A percentile compares a stretch with the other conserved stretches of the same genome.
These are phyloP conservation scores for Columbina picui DNA, from an alignment of 2,113 vertebrate genomes.

Conservation along the genomic window DNA sequence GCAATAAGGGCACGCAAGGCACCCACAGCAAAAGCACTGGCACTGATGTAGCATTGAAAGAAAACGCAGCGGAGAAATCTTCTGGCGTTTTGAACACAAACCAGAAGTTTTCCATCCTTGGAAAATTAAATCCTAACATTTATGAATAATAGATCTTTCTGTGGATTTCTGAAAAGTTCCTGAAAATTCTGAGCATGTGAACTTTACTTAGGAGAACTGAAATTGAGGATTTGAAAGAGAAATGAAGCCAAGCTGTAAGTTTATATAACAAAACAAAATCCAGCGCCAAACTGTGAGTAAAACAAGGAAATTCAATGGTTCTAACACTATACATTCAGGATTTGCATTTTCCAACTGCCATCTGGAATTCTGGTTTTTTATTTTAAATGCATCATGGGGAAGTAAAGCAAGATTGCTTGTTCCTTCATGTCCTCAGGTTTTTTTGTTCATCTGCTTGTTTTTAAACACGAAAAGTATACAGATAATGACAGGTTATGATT, in stretches of 20 bases:
- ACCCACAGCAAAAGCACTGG: not conserved
- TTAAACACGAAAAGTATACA: not conserved
- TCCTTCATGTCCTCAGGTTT: not conserved
- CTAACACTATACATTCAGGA: not conserved
- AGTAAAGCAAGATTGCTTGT: not conserved
- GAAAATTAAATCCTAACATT: not conserved
- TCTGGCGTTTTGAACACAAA: not conserved
- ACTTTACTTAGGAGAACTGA: not conserved
- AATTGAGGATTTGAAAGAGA: not conserved
- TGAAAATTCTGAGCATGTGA: not conserved
- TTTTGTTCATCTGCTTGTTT: not conserved
- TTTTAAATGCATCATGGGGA: not conserved
- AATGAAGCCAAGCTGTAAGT: not conserved
- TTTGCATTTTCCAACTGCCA: conserved; percentile 1
- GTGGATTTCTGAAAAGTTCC: not conserved
- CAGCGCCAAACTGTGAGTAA: not conserved
- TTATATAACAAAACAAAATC: not conserved
- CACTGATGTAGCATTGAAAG: not conserved
- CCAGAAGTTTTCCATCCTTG: not conserved
- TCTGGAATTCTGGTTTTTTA: not conserved
- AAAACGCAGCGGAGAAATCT: not conserved
- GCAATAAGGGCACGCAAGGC: accelerated
- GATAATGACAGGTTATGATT: not conserved
- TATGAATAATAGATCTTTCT: not conserved
- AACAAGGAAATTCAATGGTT: not conserved